Conservation (phyloP, 2,113 vertebrate genomes). For the Micronycteris hirsuta region DNA sequence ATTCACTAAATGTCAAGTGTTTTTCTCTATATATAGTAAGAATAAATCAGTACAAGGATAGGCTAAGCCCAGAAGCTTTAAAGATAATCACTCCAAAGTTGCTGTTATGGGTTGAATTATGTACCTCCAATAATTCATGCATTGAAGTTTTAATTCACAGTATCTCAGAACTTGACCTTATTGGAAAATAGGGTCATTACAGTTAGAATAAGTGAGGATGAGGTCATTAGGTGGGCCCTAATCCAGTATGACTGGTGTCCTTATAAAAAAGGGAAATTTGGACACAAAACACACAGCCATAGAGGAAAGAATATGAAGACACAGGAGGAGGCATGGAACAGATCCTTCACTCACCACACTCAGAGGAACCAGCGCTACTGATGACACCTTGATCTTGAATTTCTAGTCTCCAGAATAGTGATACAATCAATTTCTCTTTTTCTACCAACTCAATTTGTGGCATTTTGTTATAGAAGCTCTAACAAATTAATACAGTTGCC, state of each 20-base stretch:
- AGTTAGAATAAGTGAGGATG: neutral
- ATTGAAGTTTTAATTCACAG: neutral
- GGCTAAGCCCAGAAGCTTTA: neutral
- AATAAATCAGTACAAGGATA: neutral
- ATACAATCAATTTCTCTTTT: neutral
- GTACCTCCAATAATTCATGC: neutral
- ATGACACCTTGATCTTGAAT: neutral
- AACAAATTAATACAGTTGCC: neutral
- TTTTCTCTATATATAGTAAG: neutral
- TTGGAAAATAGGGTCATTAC: conserved; percentile 20
- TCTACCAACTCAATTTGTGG: neutral
- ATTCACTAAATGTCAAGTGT: conserved; percentile 4
- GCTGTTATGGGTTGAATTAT: neutral
- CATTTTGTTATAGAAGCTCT: neutral
- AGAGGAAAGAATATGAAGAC: neutral
- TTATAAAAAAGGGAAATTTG: conserved; percentile 8
- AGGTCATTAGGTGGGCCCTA: neutral
- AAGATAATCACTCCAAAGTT: conserved; percentile 2
- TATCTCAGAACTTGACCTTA: conserved; percentile 25
- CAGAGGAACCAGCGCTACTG: neutral
- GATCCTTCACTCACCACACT: neutral
- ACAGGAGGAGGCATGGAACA: neutral
- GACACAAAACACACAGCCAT: neutral
- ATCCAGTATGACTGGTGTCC: neutral
- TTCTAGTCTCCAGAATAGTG: neutral